Base-by-base conservation (phyloP, 2,888 invertebrate species). In the Perizoma affinitatum region DNA sequence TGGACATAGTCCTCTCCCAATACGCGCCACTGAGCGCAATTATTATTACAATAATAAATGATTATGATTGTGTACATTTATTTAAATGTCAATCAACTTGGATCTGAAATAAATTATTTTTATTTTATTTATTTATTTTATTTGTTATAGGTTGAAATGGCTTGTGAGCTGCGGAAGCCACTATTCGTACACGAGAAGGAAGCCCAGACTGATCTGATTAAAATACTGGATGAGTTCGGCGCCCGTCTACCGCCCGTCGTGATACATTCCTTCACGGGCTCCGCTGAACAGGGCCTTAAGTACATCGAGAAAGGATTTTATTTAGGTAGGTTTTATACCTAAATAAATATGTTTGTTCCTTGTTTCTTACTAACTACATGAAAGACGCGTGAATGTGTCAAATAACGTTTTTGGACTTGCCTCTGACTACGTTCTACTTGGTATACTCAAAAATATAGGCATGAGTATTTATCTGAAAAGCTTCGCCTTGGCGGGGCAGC, bases 171-270 rank as follows among this genome's bases (percentile, higher is more conserved):
- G 49, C 94, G 95, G 61, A 98, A 98, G 83, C 98, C 98, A 1
- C 87, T 98, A 45, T 95, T 98, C 78, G 95, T 98, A 49, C 98
- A 98, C 85, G 98, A 98, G 88, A 95, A 98, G 83, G 97, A 97
- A 73, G 98, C 98, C 11, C 97, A 97, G 78, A 94, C 95, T 22
- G 98, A 98, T 84, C 93, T 98, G 73, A 89, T 97, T 69, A 94
- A 95, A 79, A 96, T 98, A 60, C 80, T 92, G 11, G 88, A 87
- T n/a, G 89, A 88, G 62, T 88, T 84, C 70, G 79, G 78, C 7
- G 76, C 60, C 67, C 79, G 90, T 8, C 86, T 97, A 53, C 97
- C 98, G n/a, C 94, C 97, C 7, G 95, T 97, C 60, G 95, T 98
- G 47, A 94, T 98, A 63, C 97, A 98, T 84, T 98, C 98, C 66